phyloP scores from a whole-genome alignment of 1,140 invertebrate genomes.

The Drosophila grimshawi region DNA sequence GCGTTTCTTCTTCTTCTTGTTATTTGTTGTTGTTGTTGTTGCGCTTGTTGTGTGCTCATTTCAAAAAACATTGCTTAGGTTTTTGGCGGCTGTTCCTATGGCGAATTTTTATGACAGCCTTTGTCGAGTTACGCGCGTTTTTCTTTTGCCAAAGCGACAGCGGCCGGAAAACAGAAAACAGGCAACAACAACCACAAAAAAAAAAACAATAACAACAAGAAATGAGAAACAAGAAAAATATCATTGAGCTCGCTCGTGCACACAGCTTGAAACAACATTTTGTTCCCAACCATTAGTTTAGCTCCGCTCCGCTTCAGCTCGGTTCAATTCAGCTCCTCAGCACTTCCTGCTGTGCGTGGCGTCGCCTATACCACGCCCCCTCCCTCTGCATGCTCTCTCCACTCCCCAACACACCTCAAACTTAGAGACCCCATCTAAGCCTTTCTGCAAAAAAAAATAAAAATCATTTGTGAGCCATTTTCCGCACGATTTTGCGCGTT shows the following conservation, averaged over 20 bases:
- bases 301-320: conserved; percentile 43
- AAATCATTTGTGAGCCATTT: conserved; percentile 49
- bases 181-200: conserved; percentile 23
- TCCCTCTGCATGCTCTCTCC: no score
- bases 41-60: conserved; percentile 39
- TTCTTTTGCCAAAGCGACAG: background rate
- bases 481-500: conserved; percentile 65
- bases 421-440: conserved; percentile 5
- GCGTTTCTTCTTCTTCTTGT: background rate
- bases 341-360: conserved; percentile 59
- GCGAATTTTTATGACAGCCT: conserved; percentile 79
- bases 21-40: conserved; percentile 49
- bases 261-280: conserved; percentile 82
- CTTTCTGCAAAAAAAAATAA: background rate
- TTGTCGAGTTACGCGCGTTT: conserved; percentile 11
- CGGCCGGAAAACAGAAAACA: conserved; percentile 16
- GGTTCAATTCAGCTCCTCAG: conserved; percentile 37
- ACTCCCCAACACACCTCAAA: conserved; percentile 18
- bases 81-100: conserved; percentile 72
- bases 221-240: conserved; percentile 60
- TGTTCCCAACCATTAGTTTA: conserved; percentile 75
- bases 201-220: conserved; percentile 7
- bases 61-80: conserved; percentile 58
- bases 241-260: conserved; percentile 77
- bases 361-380: background rate